Percentiles rank a stretch among this genome's conserved stretches.
Evolutionary conservation across 64 coral and sea anemone genomes (phyloP).

Genomic region (Actinia equina): DNA sequence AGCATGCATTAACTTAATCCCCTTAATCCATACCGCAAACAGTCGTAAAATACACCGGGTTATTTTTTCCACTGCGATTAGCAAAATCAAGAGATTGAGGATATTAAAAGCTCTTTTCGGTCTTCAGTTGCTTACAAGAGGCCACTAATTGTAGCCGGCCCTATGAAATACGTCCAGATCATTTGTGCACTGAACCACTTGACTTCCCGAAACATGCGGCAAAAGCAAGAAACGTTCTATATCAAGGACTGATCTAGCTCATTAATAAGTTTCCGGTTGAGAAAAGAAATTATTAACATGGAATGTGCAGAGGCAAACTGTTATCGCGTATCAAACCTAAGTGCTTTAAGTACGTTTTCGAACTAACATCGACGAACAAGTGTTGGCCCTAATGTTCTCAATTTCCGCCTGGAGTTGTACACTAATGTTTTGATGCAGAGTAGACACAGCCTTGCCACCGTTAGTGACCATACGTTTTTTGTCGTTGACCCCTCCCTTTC

Average conservation of each 20-base stretch:
- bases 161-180: not conserved
- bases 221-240: not conserved
- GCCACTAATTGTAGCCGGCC: conserved; percentile 1
- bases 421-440: not conserved
- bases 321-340: conserved; percentile 25
- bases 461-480: not conserved
- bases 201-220: not conserved
- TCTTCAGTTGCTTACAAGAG: conserved; percentile 2
- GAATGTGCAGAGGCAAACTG: conserved; percentile 10
- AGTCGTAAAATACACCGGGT: conserved; percentile 20
- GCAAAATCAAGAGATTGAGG: not conserved
- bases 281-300: conserved; percentile 12
- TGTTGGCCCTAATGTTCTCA: conserved; percentile 17
- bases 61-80: conserved; percentile 10
- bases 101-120: conserved; percentile 20
- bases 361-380: conserved; percentile 22
- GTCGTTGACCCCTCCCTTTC: not conserved
- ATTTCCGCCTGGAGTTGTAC: conserved; percentile 5
- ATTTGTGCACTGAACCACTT: conserved; percentile 4
- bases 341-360: conserved; percentile 26
- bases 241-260: not conserved
- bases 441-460: not conserved
- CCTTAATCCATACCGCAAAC: conserved; percentile 28
- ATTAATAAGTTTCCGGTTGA: conserved; percentile 14
- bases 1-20: conserved; percentile 26